phyloP scores from a whole-genome alignment of 2,888 invertebrate genomes.

The Zygogramma bicolorata region DNA sequence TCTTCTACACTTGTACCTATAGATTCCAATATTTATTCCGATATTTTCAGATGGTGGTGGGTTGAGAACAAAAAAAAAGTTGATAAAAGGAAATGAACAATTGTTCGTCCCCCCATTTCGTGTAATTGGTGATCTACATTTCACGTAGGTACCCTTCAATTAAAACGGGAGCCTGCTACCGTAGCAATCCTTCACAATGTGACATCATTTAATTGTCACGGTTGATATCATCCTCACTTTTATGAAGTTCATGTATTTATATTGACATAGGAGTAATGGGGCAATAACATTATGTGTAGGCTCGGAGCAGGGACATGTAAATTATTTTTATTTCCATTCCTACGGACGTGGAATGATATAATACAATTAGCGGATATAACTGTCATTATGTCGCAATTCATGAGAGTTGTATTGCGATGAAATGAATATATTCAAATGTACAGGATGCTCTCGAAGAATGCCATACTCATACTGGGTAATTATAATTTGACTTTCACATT shows the following conservation, averaged over 20 bases:
- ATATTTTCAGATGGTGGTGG: too few species aligned
- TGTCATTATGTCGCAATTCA: not conserved
- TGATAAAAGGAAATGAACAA: not conserved
- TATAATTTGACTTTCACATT: too few species aligned
- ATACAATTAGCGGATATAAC: constrained; percentile 7
- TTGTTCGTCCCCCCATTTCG: not conserved
- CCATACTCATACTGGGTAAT: too few species aligned
- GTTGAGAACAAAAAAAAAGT: too few species aligned
- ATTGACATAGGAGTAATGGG: not conserved
- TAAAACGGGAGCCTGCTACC: not conserved
- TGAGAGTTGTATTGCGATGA: not conserved
- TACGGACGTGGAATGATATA: constrained; percentile 23
- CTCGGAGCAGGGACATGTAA: constrained; percentile 3
- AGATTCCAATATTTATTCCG: too few species aligned
- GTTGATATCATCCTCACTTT: constrained; percentile 20
- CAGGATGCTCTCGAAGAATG: not conserved
- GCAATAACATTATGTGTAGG: constrained; percentile 26
- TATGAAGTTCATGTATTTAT: constrained; percentile 1
- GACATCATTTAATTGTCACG: constrained; percentile 12
- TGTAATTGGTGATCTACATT: not conserved
- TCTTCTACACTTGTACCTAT: too few species aligned
- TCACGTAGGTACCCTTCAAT: not conserved
- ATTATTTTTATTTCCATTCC: constrained; percentile 16
- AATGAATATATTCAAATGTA: not conserved
- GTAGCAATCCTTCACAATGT: not conserved